phyloP scores from a whole-genome alignment of 2,113 vertebrate species.

The Psilopogon haemacephalus region DNA sequence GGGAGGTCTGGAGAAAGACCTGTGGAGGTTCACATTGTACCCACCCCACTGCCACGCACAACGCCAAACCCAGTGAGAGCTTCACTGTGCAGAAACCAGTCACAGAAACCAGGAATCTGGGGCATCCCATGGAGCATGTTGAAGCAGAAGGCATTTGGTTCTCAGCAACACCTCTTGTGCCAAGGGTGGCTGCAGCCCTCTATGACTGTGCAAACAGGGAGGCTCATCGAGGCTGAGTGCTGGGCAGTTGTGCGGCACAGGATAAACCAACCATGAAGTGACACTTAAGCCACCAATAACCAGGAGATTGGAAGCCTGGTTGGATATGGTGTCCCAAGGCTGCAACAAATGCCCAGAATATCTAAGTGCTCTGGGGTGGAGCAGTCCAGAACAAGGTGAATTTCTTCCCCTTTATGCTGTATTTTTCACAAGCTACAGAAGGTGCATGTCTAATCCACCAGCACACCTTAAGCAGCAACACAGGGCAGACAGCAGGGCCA shows the following conservation, averaged over 20 bases:
- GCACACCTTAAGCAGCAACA: not conserved
- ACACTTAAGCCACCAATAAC: not conserved
- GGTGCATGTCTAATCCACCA: not conserved
- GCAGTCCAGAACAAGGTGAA: rapidly evolving
- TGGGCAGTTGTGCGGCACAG: not conserved
- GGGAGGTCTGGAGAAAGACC: constrained; percentile 25
- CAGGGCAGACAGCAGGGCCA: not conserved
- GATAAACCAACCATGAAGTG: rapidly evolving
- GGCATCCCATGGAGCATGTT: rapidly evolving
- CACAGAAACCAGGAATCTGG: not conserved
- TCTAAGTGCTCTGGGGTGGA: rapidly evolving
- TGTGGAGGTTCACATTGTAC: not conserved
- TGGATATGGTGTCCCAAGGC: rapidly evolving
- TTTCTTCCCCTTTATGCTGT: not conserved
- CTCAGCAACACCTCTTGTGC: not conserved
- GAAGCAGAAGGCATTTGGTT: not conserved
- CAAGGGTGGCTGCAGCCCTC: not conserved
- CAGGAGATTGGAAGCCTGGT: not conserved
- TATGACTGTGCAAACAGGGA: rapidly evolving
- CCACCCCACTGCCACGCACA: rapidly evolving
- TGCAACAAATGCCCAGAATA: not conserved
- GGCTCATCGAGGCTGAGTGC: rapidly evolving
- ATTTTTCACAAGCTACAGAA: not conserved
- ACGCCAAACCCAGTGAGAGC: rapidly evolving
- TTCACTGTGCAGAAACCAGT: rapidly evolving